Evolutionary conservation across 2,888 invertebrate species (phyloP).

Genomic region (Tinea pellionella): DNA sequence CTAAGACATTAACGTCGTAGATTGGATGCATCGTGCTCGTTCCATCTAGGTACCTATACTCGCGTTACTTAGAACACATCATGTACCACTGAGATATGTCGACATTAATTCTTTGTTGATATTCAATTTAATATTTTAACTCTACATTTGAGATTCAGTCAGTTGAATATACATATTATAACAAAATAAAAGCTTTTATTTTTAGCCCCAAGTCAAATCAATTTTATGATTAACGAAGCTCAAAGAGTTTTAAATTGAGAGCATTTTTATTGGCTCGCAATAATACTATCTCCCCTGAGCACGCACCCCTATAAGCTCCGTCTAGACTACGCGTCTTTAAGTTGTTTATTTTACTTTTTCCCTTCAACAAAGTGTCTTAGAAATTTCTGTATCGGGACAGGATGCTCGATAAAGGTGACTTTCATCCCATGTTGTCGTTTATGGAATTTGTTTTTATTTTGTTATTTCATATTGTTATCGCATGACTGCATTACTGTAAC

Average conservation of each 20-base stretch:
- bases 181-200: background rate
- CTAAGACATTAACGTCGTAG: constrained; percentile 11
- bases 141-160: no score
- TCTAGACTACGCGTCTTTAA: constrained; percentile 53
- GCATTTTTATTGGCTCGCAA: constrained; percentile 48
- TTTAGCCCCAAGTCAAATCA: background rate
- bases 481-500: constrained; percentile 8
- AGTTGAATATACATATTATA: background rate
- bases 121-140: no score
- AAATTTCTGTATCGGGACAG: background rate
- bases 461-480: constrained; percentile 1
- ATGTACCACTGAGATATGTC: background rate
- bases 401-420: background rate
- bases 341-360: constrained; percentile 25
- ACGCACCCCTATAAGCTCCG: constrained; percentile 40
- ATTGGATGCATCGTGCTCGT: constrained; percentile 6
- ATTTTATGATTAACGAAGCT: background rate
- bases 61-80: background rate
- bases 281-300: constrained; percentile 41
- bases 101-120: no score
- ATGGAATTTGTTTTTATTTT: background rate
- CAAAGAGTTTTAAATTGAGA: constrained; percentile 29
- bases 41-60: no score
- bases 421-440: background rate
- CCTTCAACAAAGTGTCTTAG: background rate